Evolutionary conservation across 2,797 vertebrate species (phyloP).

Genomic region (Coranthus polyacanthus): DNA sequence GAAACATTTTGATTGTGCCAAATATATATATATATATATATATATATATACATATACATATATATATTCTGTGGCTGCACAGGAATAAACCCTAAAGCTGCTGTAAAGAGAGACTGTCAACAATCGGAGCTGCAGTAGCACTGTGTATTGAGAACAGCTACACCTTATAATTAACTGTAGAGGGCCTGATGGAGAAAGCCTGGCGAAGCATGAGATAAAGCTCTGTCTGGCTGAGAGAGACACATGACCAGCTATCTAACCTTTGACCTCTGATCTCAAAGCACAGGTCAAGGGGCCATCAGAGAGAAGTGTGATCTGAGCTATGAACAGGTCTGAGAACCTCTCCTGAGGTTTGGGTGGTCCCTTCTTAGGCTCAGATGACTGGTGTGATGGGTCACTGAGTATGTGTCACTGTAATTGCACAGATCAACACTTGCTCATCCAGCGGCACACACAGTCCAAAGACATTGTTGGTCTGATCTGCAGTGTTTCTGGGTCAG

Average conservation of each 20-base stretch:
- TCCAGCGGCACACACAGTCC: slow-evolving; percentile 61
- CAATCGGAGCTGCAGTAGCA: slow-evolving; percentile 41
- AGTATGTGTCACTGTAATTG: slow-evolving; percentile 78
- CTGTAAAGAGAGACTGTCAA: slow-evolving; percentile 58
- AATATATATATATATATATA: slow-evolving; percentile 64
- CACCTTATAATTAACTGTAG: slow-evolving; percentile 40
- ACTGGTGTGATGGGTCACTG: slow-evolving; percentile 74
- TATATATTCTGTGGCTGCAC: slow-evolving; percentile 66
- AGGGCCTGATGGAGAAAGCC: slow-evolving; percentile 26
- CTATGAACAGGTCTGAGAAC: slow-evolving; percentile 68
- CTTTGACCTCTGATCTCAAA: slow-evolving; percentile 60
- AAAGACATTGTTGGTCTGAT: slow-evolving; percentile 67
- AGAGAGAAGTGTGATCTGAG: slow-evolving; percentile 66
- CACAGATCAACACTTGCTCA: slow-evolving; percentile 81
- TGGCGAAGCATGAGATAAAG: slow-evolving; percentile 55
- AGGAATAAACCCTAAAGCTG: slow-evolving; percentile 58
- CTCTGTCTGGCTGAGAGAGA: slow-evolving; percentile 61
- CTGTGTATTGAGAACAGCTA: slow-evolving; percentile 41
- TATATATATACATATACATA: too few relatives aligned
- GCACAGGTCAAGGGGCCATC: slow-evolving; percentile 70
- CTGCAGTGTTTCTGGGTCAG: slow-evolving; percentile 75
- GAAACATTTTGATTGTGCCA: slow-evolving; percentile 83
- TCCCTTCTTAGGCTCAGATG: slow-evolving; percentile 62
- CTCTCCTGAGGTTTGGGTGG: slow-evolving; percentile 75
- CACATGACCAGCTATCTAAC: slow-evolving; percentile 78